Evolutionary conservation across 2,113 vertebrate genomes (phyloP).

Genomic region (Phalacrocorax brasilianus): DNA sequence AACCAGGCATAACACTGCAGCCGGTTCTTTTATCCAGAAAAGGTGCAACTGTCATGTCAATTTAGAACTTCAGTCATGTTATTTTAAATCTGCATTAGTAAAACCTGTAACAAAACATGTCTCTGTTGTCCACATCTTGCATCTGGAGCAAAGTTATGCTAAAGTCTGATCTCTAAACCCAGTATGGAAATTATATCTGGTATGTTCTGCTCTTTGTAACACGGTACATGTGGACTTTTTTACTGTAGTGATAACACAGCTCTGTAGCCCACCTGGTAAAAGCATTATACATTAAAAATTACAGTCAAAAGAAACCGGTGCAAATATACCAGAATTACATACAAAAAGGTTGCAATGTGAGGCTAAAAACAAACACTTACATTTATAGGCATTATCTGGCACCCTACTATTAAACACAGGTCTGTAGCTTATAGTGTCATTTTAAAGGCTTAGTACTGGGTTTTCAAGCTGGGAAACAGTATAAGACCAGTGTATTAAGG

Average conservation of each 20-base stretch:
- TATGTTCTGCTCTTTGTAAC: constrained; percentile 56
- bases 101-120: constrained; percentile 34
- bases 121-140: constrained; percentile 42
- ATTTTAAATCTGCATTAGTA: constrained; percentile 63
- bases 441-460: constrained; percentile 21
- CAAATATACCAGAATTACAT: constrained; percentile 7
- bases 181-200: constrained; percentile 34
- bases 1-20: constrained; percentile 55
- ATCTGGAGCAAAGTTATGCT: constrained; percentile 57
- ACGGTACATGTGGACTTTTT: background rate
- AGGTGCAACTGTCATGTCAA: constrained; percentile 65
- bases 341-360: background rate
- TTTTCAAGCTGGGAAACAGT: constrained; percentile 16
- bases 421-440: background rate
- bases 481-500: background rate
- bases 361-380: constrained; percentile 35
- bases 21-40: constrained; percentile 50
- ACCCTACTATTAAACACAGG: constrained; percentile 22
- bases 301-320: constrained; percentile 12
- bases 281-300: constrained; percentile 53
- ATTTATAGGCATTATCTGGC: background rate
- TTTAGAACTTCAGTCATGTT: constrained; percentile 71
- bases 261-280: constrained; percentile 45
- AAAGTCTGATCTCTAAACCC: constrained; percentile 38
- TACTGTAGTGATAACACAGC: constrained; percentile 28